A percentile compares a stretch with the other conserved stretches of the same genome.
Conservation (phyloP, 2,797 vertebrate genomes). For the Tamandua tetradactyla region DNA sequence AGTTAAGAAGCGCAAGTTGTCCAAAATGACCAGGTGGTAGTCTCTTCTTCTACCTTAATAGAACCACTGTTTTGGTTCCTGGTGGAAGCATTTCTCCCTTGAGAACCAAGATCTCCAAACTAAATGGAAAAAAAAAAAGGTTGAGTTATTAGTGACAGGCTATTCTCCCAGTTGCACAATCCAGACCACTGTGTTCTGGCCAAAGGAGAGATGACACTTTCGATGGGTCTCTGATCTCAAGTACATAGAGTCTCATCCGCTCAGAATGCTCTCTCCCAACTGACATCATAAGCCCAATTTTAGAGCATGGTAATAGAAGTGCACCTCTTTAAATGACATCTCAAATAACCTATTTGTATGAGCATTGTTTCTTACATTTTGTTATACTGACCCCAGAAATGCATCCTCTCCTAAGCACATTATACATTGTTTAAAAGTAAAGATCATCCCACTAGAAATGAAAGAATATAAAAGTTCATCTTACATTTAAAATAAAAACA, state of each 20-base stretch:
- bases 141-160: background rate
- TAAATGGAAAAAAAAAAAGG: background rate
- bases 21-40: background rate
- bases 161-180: background rate
- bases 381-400: background rate
- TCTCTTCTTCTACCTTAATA: background rate
- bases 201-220: background rate
- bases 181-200: background rate
- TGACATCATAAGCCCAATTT: background rate
- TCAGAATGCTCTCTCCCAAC: background rate
- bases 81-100: background rate
- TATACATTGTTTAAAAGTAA: background rate
- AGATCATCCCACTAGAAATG: background rate
- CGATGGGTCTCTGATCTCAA: background rate
- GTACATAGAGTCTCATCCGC: background rate
- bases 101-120: background rate
- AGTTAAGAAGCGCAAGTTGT: background rate
- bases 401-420: background rate
- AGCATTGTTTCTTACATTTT: background rate
- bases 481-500: background rate
- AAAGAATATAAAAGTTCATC: background rate
- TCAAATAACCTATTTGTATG: background rate
- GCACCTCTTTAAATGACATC: background rate
- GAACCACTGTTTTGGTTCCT: background rate
- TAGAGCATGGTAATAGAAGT: background rate